Evolutionary conservation across 2,113 vertebrate genomes (phyloP), one percentile per base, ranked within the genome.

Genomic region (Nesospiza acunhae): DNA sequence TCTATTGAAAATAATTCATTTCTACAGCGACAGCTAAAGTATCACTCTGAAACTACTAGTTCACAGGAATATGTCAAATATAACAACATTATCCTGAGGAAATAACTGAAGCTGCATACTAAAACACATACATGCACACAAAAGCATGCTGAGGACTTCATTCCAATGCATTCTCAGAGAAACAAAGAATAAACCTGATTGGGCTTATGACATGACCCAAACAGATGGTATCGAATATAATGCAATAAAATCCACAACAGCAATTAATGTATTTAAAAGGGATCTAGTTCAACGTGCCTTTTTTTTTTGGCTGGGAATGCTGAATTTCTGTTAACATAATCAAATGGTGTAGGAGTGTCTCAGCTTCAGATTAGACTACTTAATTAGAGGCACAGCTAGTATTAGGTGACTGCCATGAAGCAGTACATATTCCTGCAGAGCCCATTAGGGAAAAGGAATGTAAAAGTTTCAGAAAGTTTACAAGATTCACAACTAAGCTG

Each of bases 341-440:
- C 26, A 74, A 80, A 67, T 44, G 23, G 90, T 47, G 42, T 69
- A 95, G 72, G 92, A 94, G 39, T 94, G 89, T 95, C 91, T 96
- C 58, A 93, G 94, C 96, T 95, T 97, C 86, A 96, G 73, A 91
- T 21, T 66, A 90, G 80, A 95, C 42, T 95, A 96, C 50, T 93
- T 79, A 85, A 76, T 58, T 95, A 94, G 64, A 94, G 83, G 87
- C 84, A 91, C 90, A 89, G 50, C 35, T 91, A 94, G 24, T 53
- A 47, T 33, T 50, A 42, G 23, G 91, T 80, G 93, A 95, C 42
- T 94, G 84, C 70, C 56, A 44, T 27, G 74, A 91, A 86, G 74
- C 90, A 93, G 77, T 3, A 89, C 6, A 23, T 60, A 68, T 44
- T 84, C 79, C 96, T 94, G 75, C 75, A 84, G 35, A 96, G 90